These are phyloP conservation scores for Myopa testacea DNA, from an alignment of 2,888 invertebrate species.

Conservation along the genomic window DNA sequence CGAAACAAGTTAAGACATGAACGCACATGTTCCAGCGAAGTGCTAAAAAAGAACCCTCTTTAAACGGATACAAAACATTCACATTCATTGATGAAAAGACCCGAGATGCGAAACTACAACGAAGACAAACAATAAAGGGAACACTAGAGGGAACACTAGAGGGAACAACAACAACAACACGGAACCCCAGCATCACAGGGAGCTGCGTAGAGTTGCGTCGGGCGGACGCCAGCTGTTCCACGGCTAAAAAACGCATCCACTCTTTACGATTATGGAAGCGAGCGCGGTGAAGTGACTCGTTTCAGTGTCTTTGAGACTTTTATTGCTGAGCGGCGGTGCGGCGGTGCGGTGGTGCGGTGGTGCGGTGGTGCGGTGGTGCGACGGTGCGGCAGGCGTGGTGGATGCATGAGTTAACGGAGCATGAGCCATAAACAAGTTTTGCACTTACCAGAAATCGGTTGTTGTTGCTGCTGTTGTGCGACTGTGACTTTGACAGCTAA, in stretches of 20 bases:
- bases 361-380: no score
- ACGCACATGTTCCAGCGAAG: slow-evolving; percentile 36
- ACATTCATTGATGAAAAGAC: slow-evolving; percentile 44
- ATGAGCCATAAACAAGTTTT: slow-evolving; percentile 29
- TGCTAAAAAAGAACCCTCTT: not conserved
- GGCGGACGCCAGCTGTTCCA: no score
- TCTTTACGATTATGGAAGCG: no score
- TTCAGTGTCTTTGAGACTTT: no score
- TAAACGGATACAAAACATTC: not conserved
- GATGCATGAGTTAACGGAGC: not conserved
- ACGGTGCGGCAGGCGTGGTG: not conserved
- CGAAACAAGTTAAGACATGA: slow-evolving; percentile 43
- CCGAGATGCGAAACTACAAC: slow-evolving; percentile 1
- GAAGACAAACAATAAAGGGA: no score
- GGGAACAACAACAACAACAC: no score
- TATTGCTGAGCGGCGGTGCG: not conserved
- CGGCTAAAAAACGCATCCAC: no score
- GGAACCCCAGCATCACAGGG: no score
- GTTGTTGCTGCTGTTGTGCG: slow-evolving; percentile 30
- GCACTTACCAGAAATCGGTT: slow-evolving; percentile 6
- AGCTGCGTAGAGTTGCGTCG: no score
- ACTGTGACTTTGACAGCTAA: slow-evolving; percentile 25
- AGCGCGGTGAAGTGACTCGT: no score
- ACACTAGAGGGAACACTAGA: not conserved
- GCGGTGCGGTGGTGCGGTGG: not conserved